Evolutionary conservation across 2,113 vertebrate genomes (phyloP), one percentile per base, ranked within the genome.

Genomic region (Lutjanus erythropterus): DNA sequence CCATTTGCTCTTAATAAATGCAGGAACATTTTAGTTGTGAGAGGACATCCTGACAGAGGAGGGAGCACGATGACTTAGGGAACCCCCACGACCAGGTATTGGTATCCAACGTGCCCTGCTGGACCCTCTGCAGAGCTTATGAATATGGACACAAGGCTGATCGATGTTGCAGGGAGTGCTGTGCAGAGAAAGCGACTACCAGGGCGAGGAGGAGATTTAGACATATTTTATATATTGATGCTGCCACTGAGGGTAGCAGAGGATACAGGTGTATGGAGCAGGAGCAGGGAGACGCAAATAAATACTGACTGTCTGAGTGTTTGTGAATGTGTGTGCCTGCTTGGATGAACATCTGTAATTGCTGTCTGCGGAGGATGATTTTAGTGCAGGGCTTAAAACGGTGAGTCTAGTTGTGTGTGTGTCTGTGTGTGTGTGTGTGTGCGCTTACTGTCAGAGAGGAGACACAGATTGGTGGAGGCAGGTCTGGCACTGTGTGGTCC

Each of bases 391-490:
- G 71, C 58, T 78, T 84, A 71, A 83, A 84, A 79, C 55, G n/a
- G 35, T 55, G 47, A 66, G 31, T 83, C 33, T 53, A 39, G 60
- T 21, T 55, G 61, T 50, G 44, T 71, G 35, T 62, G 42, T 71
- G 35, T 68, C 76, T 41, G 69, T 46, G 62, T 55, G 61, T 50
- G 44, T 71, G 35, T 62, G 42, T 71, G 35, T 68, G 80, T 41
- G 69, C 41, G 62, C 62, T 49, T 75, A 23, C 73, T 86, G 85
- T 88, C 80, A 60, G 68, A 69, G 81, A 25, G 39, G 69, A 80
- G 85, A 86, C 53, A 42, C 81, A 87, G 88, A 88, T 91, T 78
- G 84, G 71, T 58, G 78, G 67, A 89, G 89, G 84, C 89, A 84
- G 84, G 76, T 77, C 77, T 81, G 47, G 79, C 68, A 68, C 86